A percentile compares a stretch with the other conserved stretches of the same genome.
Evolutionary conservation across 2,113 vertebrate genomes (phyloP).

Genomic region (Sturnus vulgaris): DNA sequence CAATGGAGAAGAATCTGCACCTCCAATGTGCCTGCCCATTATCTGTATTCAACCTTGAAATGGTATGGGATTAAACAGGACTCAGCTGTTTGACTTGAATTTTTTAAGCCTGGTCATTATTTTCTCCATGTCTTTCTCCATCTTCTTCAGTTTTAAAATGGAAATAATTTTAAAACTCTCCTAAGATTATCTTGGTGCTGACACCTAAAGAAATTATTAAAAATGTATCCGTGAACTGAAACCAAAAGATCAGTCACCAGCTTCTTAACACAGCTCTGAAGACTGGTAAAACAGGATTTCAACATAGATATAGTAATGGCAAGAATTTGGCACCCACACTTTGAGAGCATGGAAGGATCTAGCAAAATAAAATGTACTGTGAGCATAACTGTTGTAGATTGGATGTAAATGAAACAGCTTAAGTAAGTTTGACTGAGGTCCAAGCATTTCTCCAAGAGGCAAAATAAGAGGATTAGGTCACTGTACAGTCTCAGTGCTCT

Average conservation of each 20-base stretch:
- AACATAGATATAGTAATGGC: not conserved
- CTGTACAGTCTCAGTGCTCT: not conserved
- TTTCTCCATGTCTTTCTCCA: not conserved
- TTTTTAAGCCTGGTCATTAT: not conserved
- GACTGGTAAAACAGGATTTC: not conserved
- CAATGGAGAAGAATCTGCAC: not conserved
- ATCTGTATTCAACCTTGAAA: not conserved
- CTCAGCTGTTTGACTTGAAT: not conserved
- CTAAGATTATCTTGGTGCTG: not conserved
- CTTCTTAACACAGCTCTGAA: not conserved
- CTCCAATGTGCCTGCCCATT: not conserved
- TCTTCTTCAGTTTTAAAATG: not conserved
- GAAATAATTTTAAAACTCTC: not conserved
- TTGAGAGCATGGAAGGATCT: not conserved
- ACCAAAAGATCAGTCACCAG: not conserved
- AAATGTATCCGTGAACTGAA: not conserved
- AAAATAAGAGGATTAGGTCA: constrained; percentile 22
- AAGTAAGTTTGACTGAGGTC: not conserved
- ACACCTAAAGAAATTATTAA: not conserved
- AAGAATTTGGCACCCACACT: not conserved
- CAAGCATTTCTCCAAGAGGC: not conserved
- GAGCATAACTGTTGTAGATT: not conserved
- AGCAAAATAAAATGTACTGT: not conserved
- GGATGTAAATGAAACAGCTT: not conserved
- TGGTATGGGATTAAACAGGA: not conserved